Evolutionary conservation across 2,888 invertebrate species (phyloP), one percentile per base, ranked within the genome.

Genomic region (Caradrina kadenii): DNA sequence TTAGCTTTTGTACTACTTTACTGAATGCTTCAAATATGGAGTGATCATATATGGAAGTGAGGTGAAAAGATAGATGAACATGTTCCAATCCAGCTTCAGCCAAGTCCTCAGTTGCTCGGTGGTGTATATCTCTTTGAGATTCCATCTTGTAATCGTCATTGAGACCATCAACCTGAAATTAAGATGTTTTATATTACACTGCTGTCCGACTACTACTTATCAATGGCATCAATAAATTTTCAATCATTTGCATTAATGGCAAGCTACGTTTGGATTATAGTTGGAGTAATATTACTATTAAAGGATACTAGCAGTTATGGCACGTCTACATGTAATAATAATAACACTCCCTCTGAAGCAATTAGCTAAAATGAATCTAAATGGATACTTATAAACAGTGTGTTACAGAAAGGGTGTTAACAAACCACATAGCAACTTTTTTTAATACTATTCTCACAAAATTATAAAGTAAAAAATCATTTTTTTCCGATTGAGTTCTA

Each of bases 1-100:
- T 99, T 77, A 99, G 96, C 93, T 99, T 99, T 93, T 99, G 99
- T 63, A 99, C 99, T 76, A 99, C 99, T 97, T 99, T 99, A 86
- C 99, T 99, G 95, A 99, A 99, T 15, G 99, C 99, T 96, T 99
- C 99, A 96, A 99, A 99, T 94, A 99, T 99, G 81, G 99, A 99
- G 94, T 99, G 99, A 94, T 99, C 99, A 92, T 99, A 99, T 83
- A 99, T 99, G 74, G 99, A 99, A 26, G 99, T 99, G 76, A 99
- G 96, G 92, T 99, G 99, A 96, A 99, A 99, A 89, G 98, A 98
- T 65, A 99, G 94, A 90, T 98, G 98, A 76, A 99, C 98, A 93
- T 98, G 98, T 87, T 99, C 98, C 82, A 96, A 89, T 88, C 98
- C 98, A 62, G 98, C 97, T 93, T 99, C 99, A 39, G 97, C 96